Base-by-base conservation (phyloP, 2,888 invertebrate genomes). In the Prenolepis imparis region DNA sequence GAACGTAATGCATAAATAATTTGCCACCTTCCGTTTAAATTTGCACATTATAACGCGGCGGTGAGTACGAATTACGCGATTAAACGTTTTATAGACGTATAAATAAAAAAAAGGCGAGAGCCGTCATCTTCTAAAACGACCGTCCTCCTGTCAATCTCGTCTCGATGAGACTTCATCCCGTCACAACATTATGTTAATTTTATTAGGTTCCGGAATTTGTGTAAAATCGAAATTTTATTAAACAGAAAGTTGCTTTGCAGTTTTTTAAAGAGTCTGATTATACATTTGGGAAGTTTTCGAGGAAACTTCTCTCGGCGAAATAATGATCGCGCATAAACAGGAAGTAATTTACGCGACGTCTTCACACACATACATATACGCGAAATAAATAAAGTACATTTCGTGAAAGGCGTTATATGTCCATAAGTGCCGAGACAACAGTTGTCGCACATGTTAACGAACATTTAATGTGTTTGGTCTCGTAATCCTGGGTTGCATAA, bases 1-100 rank as follows among this genome's bases (percentile, higher is more conserved):
- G 55, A n/a, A 39, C 39, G 32, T 59, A 78, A 78, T 59, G 59
- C 59, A 44, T 59, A 68, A 70, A 78, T 68, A 59, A 68, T 68
- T 68, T 36, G 59, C 36, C 70, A 44, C 11, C 4, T 32, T 21
- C 2, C 59, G 44, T 68, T 36, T 36, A 5, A 59, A 78, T 78
- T 68, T 78, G 68, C 52, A 48, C 44, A 59, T 57, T 55, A 74
- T 11, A 55, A 39, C 32, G 32, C 48, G 78, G 75, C 72, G 66
- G 70, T 70, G 70, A 75, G 80, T 74, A 78, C 52, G 66, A 66
- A 82, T 86, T 91, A 91, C 89, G 85, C 88, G 89, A 89, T 90
- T 90, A 91, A 86, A 89, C 90, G 89, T 91, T 92, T 92, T 78
- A 78, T 32, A 57, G 55, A 32, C n/a, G 52, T 41, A 18, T 11